Conservation (phyloP, 2,797 vertebrate species). For the Aquila chrysaetos region DNA sequence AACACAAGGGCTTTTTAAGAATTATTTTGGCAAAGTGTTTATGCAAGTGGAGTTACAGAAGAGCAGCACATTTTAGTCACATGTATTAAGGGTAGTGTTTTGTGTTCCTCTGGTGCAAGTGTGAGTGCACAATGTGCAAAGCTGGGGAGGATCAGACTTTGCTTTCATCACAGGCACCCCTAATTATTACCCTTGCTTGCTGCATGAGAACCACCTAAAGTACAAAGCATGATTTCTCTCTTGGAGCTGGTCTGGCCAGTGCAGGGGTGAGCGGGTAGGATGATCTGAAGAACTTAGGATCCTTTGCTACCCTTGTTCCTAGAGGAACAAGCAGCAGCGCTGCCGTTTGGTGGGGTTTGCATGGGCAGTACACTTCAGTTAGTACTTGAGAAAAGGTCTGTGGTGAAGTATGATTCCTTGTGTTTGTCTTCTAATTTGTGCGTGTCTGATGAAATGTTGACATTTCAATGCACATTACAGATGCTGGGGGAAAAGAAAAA, state of each 20-base stretch:
- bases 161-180: background rate
- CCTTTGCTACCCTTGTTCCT: background rate
- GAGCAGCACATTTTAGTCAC: background rate
- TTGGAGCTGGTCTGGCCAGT: background rate
- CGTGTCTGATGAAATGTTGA: background rate
- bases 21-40: background rate
- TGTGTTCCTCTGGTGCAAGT: background rate
- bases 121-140: background rate
- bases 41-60: background rate
- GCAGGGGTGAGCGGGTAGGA: background rate
- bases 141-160: background rate
- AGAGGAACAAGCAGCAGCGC: background rate
- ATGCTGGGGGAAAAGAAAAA: background rate
- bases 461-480: background rate
- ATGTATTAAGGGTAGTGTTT: background rate
- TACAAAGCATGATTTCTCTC: background rate
- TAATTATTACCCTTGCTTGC: background rate
- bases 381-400: background rate
- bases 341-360: background rate
- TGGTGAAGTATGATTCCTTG: background rate
- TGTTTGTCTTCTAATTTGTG: background rate
- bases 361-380: accelerated
- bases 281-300: background rate
- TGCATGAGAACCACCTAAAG: background rate
- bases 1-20: background rate